Percentiles rank a stretch among this genome's conserved stretches.
Evolutionary conservation across 2,797 vertebrate species (phyloP).

Genomic region (Sylvia borin): DNA sequence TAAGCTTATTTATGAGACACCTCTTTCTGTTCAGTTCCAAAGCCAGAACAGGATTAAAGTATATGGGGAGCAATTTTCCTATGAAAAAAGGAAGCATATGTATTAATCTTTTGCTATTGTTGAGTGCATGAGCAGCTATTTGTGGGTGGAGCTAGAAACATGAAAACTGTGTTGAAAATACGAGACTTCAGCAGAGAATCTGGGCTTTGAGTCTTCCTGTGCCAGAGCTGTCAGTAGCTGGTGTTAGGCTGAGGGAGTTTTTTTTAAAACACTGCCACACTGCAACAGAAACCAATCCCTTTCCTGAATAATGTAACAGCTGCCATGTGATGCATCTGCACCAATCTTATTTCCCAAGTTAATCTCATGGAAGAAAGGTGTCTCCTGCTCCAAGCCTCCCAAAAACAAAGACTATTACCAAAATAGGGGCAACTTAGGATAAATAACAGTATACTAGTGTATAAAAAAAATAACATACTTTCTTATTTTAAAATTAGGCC

Average conservation of each 20-base stretch:
- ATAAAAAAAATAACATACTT: not conserved
- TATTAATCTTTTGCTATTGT: not conserved
- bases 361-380: slow-evolving; percentile 26
- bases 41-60: not conserved
- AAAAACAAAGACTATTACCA: slow-evolving; percentile 2
- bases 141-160: not conserved
- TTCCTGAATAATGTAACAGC: not conserved
- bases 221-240: not conserved
- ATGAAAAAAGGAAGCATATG: not conserved
- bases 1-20: not conserved
- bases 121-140: not conserved
- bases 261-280: not conserved
- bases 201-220: too few relatives aligned
- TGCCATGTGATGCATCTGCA: not conserved
- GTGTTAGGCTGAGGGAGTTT: not conserved
- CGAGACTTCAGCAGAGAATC: not conserved
- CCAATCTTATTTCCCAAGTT: slow-evolving; percentile 4
- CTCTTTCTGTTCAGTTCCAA: not conserved
- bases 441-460: not conserved
- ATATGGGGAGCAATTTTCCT: not conserved
- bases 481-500: slow-evolving; percentile 8
- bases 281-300: not conserved
- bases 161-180: not conserved
- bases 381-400: not conserved
- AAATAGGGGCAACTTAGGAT: not conserved